A percentile compares a stretch with the other conserved stretches of the same genome.
These are phyloP conservation scores for Saturnia japonica DNA, from an alignment of 2,888 invertebrate genomes.

Conservation along the genomic window DNA sequence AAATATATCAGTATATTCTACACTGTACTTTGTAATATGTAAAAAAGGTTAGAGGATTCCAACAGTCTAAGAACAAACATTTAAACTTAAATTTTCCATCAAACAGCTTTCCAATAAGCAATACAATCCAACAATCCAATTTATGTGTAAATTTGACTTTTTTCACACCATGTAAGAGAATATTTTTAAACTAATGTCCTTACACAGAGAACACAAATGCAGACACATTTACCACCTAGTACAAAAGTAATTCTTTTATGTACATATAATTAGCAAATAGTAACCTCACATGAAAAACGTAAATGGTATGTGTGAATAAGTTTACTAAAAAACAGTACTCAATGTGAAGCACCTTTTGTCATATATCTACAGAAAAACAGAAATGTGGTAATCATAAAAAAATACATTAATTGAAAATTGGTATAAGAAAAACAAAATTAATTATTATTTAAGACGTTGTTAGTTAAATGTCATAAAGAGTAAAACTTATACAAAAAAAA, in stretches of 20 bases:
- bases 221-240: not conserved
- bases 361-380: too few species aligned
- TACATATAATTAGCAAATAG: conserved; percentile 3
- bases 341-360: not conserved
- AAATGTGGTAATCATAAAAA: too few species aligned
- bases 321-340: not conserved
- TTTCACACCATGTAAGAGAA: not conserved
- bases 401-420: not conserved
- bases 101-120: too few species aligned
- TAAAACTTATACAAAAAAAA: not conserved
- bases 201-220: not conserved
- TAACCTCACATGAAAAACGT: not conserved
- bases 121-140: not conserved
- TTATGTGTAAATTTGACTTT: not conserved
- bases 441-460: not conserved
- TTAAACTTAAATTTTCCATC: too few species aligned
- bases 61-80: too few species aligned
- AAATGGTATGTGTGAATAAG: conserved; percentile 3
- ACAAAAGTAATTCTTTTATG: conserved; percentile 4
- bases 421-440: not conserved
- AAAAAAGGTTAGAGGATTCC: too few species aligned
- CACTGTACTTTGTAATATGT: too few species aligned
- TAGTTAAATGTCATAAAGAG: not conserved
- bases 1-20: too few species aligned
- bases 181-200: not conserved